These are phyloP conservation scores for Urophycis tenuis DNA, from an alignment of 2,797 vertebrate species.

Conservation along the genomic window DNA sequence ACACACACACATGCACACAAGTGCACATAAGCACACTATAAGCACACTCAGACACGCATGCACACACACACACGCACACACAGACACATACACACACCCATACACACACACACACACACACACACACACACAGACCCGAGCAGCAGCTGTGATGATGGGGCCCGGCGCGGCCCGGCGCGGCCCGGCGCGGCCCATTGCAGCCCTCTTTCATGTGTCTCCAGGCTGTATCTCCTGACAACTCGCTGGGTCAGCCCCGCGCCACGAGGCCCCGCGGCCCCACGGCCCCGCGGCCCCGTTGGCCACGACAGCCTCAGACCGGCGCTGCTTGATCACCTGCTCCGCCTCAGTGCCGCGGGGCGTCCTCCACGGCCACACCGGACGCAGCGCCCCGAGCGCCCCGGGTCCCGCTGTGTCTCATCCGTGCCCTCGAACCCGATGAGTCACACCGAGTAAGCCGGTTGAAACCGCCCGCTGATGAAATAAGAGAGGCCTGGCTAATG, in stretches of 20 bases:
- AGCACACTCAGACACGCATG: background rate
- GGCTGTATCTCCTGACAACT: slow-evolving; percentile 51
- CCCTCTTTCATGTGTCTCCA: slow-evolving; percentile 52
- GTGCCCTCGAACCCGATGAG: background rate
- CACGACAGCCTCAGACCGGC: slow-evolving; percentile 49
- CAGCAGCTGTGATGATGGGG: slow-evolving; percentile 36
- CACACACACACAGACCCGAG: slow-evolving; percentile 10
- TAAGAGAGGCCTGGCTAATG: background rate
- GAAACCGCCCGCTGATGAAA: background rate
- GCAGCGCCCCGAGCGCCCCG: background rate
- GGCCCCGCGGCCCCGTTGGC: too few relatives aligned
- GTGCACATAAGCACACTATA: too few relatives aligned
- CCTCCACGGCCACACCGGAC: slow-evolving; percentile 16
- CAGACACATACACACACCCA: too few relatives aligned
- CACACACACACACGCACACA: too few relatives aligned
- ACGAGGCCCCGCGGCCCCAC: too few relatives aligned
- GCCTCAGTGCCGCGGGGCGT: slow-evolving; percentile 21
- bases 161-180: too few relatives aligned
- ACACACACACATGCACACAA: too few relatives aligned
- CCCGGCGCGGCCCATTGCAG: slow-evolving; percentile 41
- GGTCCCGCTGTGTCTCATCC: slow-evolving; percentile 4
- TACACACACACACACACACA: too few relatives aligned
- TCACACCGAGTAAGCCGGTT: background rate
- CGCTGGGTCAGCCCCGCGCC: slow-evolving; percentile 52
- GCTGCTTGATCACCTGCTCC: slow-evolving; percentile 18